A percentile compares a stretch with the other conserved stretches of the same genome.
These are phyloP conservation scores for Rhinophrynus dorsalis DNA, from an alignment of 2,797 vertebrate species.

Conservation along the genomic window DNA sequence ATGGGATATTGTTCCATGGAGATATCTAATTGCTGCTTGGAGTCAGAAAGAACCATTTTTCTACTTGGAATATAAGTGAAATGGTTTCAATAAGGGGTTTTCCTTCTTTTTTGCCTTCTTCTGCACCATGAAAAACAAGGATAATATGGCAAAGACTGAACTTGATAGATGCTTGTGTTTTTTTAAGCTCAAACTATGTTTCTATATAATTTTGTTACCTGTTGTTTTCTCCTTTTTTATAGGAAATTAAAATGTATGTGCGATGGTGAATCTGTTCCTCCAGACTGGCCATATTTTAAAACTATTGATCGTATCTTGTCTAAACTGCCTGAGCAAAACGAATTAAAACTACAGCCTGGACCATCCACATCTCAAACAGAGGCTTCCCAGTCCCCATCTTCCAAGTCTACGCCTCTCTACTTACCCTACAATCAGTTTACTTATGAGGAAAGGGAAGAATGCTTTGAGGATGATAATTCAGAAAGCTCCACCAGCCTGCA, in stretches of 20 bases:
- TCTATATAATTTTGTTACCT: too few relatives aligned
- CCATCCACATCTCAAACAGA: slow-evolving; percentile 86
- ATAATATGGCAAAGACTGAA: too few relatives aligned
- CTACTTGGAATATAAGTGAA: too few relatives aligned
- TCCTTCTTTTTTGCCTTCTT: too few relatives aligned
- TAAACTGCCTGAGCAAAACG: slow-evolving; percentile 83
- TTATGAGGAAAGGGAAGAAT: slow-evolving; percentile 88
- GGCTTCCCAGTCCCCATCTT: slow-evolving; percentile 76
- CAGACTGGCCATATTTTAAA: slow-evolving; percentile 96
- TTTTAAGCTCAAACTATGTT: too few relatives aligned
- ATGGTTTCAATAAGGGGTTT: too few relatives aligned
- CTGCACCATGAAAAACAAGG: too few relatives aligned
- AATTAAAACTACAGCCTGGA: slow-evolving; percentile 78
- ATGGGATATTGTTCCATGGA: too few relatives aligned
- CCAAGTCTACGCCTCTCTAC: slow-evolving; percentile 82
- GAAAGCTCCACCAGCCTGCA: slow-evolving; percentile 85
- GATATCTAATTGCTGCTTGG: too few relatives aligned
- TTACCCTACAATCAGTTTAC: slow-evolving; percentile 87
- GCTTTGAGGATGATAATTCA: slow-evolving; percentile 83
- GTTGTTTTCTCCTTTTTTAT: slow-evolving; percentile 62
- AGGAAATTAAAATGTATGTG: slow-evolving; percentile 91
- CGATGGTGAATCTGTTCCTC: slow-evolving; percentile 73
- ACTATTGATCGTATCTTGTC: slow-evolving; percentile 93
- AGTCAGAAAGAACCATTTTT: too few relatives aligned
- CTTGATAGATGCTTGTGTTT: too few relatives aligned